A percentile compares a stretch with the other conserved stretches of the same genome.
phyloP scores from a whole-genome alignment of 2,888 invertebrate species.

The Leptinotarsa peninsularis region DNA sequence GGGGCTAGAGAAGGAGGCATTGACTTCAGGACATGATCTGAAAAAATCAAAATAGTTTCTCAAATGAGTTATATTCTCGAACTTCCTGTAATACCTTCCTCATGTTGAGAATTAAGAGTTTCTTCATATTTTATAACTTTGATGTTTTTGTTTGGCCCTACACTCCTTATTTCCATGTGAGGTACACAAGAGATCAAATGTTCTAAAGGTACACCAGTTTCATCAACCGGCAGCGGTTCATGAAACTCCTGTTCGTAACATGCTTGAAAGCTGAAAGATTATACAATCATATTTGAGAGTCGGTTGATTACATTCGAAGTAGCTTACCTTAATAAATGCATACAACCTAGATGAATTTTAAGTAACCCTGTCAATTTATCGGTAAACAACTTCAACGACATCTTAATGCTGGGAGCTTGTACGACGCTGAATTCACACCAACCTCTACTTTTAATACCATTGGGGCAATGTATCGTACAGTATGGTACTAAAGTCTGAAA shows the following conservation, averaged over 20 bases:
- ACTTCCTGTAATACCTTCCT: conserved; percentile 48
- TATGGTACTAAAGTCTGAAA: conserved; percentile 68
- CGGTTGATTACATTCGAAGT: neutral
- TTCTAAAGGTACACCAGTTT: conserved; percentile 87
- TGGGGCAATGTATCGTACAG: conserved; percentile 75
- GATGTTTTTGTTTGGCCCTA: conserved; percentile 63
- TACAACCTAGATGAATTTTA: conserved; percentile 79
- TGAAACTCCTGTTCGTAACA: conserved; percentile 85
- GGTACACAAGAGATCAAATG: conserved; percentile 88
- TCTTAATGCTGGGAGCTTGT: conserved; percentile 74
- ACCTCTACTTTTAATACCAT: conserved; percentile 72
- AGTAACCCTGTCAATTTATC: conserved; percentile 76
- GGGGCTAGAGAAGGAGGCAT: conserved; percentile 77
- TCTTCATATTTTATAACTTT: conserved; percentile 59
- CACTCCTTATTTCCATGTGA: conserved; percentile 70
- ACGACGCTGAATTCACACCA: conserved; percentile 79
- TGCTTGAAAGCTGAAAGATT: conserved; percentile 75
- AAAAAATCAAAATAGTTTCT: conserved; percentile 4
- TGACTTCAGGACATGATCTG: conserved; percentile 65
- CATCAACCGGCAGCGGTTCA: conserved; percentile 71
- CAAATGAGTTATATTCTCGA: neutral
- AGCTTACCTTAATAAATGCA: conserved; percentile 82
- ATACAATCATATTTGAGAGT: no score
- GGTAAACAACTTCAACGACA: conserved; percentile 75
- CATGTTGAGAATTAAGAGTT: conserved; percentile 49